Conservation (phyloP, 2,113 vertebrate genomes). For the Eonycteris spelaea region DNA sequence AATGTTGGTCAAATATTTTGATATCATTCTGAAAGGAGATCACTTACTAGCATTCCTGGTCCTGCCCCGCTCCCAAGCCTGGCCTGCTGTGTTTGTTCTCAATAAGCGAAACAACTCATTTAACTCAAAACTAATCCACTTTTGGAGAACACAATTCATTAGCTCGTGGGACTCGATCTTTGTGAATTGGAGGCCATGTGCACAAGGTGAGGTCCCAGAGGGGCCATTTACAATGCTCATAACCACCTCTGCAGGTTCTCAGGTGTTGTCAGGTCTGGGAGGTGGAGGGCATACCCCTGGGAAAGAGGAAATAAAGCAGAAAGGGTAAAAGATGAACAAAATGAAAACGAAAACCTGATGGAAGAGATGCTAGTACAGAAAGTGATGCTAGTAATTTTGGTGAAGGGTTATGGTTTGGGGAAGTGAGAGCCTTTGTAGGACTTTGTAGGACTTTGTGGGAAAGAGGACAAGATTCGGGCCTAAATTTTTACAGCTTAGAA, state of each 20-base stretch:
- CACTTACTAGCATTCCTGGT: neutral
- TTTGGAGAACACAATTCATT: neutral
- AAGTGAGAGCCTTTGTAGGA: neutral
- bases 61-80: neutral
- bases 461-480: neutral
- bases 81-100: neutral
- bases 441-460: neutral
- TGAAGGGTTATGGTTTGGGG: neutral
- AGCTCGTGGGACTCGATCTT: neutral
- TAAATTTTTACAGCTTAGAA: neutral
- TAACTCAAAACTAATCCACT: neutral
- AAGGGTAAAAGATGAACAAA: neutral
- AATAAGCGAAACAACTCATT: neutral
- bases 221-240: accelerated
- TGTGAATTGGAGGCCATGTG: neutral
- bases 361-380: neutral
- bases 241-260: neutral
- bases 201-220: neutral
- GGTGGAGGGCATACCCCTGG: neutral
- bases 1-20: constrained; percentile 10
- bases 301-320: neutral
- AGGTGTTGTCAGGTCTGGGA: neutral
- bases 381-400: neutral
- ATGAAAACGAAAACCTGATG: neutral
- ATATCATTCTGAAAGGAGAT: neutral